Evolutionary conservation across 2,888 invertebrate genomes (phyloP).

Genomic region (Phymatocera aterrima): DNA sequence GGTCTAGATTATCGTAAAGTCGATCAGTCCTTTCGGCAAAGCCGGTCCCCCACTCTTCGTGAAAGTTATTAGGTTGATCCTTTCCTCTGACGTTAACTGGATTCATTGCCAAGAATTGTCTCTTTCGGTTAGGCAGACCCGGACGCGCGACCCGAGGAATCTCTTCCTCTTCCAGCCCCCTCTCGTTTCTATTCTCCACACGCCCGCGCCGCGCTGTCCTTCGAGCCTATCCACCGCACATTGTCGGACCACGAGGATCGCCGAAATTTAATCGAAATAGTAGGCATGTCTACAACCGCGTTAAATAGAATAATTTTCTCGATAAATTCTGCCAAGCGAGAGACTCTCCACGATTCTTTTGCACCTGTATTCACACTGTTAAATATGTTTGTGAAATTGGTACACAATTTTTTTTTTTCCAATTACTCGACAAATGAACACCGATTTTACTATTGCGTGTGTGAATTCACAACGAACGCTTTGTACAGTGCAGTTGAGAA

Average conservation of each 20-base stretch:
- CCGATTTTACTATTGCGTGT: too few species aligned
- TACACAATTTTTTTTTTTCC: too few species aligned
- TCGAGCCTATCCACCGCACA: not conserved
- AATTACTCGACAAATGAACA: too few species aligned
- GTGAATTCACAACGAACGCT: too few species aligned
- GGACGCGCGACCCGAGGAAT: conserved; percentile 19
- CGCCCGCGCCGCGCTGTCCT: too few species aligned
- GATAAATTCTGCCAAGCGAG: too few species aligned
- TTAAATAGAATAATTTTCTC: too few species aligned
- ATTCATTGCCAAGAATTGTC: conserved; percentile 39
- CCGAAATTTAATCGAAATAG: not conserved
- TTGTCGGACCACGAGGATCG: not conserved
- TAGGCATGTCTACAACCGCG: not conserved
- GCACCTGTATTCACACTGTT: too few species aligned
- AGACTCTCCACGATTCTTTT: too few species aligned
- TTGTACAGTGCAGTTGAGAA: too few species aligned
- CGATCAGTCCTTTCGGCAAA: conserved; percentile 24
- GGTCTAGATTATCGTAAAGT: conserved; percentile 28
- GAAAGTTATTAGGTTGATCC: conserved; percentile 40
- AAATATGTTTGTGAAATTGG: too few species aligned
- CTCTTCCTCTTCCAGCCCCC: not conserved
- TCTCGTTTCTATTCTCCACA: not conserved
- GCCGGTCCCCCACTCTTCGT: conserved; percentile 16
- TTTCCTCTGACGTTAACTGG: conserved; percentile 38
- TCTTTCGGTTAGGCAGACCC: conserved; percentile 22